Evolutionary conservation across 2,113 vertebrate species (phyloP).

Genomic region (Corythornis vintsioides): DNA sequence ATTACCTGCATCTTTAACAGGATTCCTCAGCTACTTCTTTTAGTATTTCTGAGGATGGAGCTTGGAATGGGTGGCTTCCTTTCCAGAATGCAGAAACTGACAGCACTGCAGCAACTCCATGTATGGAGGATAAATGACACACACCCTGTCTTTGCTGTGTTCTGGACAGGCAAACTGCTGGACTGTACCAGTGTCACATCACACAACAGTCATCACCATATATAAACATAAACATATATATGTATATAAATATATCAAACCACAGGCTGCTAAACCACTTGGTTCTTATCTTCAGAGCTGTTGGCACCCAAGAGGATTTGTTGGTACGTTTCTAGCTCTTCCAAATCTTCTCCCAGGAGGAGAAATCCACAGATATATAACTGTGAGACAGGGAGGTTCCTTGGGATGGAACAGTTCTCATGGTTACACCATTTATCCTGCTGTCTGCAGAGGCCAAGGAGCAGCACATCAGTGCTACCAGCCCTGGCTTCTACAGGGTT

Average conservation of each 20-base stretch:
- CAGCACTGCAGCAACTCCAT: neutral
- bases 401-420: neutral
- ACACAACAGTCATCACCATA: neutral
- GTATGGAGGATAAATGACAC: neutral
- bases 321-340: neutral
- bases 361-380: neutral
- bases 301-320: neutral
- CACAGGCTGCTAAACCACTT: neutral
- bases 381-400: neutral
- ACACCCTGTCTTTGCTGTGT: neutral
- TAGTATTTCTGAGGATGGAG: neutral
- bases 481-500: neutral
- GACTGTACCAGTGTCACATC: neutral
- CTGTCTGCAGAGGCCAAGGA: neutral
- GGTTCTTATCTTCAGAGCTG: neutral
- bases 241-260: neutral
- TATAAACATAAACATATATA: neutral
- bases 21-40: neutral
- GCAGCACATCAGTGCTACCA: neutral
- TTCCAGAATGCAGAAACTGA: neutral
- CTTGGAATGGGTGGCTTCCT: neutral
- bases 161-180: neutral
- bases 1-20: neutral
- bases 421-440: fast-evolving
- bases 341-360: neutral